These are phyloP conservation scores for Erebia aethiops DNA, from an alignment of 2,888 invertebrate genomes.

Conservation along the genomic window DNA sequence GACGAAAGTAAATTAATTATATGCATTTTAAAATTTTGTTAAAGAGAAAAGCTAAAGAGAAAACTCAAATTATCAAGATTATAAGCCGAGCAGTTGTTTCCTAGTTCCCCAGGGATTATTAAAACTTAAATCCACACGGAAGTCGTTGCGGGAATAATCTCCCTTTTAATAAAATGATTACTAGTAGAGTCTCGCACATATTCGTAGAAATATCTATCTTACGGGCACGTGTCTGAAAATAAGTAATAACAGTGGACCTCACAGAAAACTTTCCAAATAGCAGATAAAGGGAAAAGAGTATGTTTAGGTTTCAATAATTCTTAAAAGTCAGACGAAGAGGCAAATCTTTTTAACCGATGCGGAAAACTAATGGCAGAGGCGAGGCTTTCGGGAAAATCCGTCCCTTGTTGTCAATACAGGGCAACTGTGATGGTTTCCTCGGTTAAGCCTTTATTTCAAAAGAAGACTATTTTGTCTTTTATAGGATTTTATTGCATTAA, in stretches of 20 bases:
- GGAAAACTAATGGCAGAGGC: conserved; percentile 82
- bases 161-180: too few relatives aligned
- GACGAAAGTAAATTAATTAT: not conserved
- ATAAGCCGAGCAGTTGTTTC: too few relatives aligned
- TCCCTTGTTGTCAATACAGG: conserved; percentile 82
- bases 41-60: too few relatives aligned
- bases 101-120: too few relatives aligned
- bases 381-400: conserved; percentile 80
- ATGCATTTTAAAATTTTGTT: not conserved
- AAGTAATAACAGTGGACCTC: not conserved
- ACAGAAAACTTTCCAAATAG: conserved; percentile 15
- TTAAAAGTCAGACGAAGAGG: conserved; percentile 71
- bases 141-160: too few relatives aligned
- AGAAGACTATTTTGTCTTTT: conserved; percentile 77
- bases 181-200: too few relatives aligned
- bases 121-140: too few relatives aligned
- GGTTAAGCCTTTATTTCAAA: conserved; percentile 80
- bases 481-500: conserved; percentile 60
- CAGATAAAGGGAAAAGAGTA: conserved; percentile 44
- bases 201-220: too few relatives aligned
- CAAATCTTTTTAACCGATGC: conserved; percentile 82
- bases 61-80: too few relatives aligned
- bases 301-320: conserved; percentile 70
- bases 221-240: not conserved
- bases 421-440: conserved; percentile 78